Evolutionary conservation across 2,888 invertebrate species (phyloP), one percentile per base, ranked within the genome.

Genomic region (Helicoverpa assulta): DNA sequence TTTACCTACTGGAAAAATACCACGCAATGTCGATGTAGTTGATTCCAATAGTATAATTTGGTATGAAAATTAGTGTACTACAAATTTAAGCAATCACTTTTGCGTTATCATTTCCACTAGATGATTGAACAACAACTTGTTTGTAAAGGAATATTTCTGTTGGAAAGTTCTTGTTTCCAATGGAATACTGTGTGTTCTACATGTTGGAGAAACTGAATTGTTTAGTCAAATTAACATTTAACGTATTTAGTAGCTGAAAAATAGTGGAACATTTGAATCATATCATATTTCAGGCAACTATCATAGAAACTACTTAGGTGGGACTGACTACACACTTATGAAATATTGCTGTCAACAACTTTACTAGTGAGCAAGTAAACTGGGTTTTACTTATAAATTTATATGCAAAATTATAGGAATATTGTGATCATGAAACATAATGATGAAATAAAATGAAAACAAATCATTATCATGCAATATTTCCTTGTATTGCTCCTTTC

Each of bases 1-100:
- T 77, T 76, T 76, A 83, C 78, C 74, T 82, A 78, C 76, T 84
- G 83, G 84, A 79, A 85, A 86, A 86, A 79, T 67, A 82, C 82
- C 79, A 79, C 77, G 50, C 53, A 77, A 63, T 69, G 55, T 71
- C 70, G 73, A 66, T 68, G 33, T 77, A 67, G 56, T 67, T 75
- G 53, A 73, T 71, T 73, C 21, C 66, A 57, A 56, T 75, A 67
- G 21, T 69, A 50, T 58, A 70, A 67, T 70, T 67, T 53, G 7
- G 14, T 70, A 69, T 51, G 56, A 74, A 72, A 73, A 71, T 64
- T 62, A 26, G 58, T 47, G 51, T 58, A 53, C 37, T 66, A 51
- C 16, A 67, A 61, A 40, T 55, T 63, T 76, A 37, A 52, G 63
- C 62, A 77, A 73, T 51, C 55, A 52, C 37, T 37, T 73, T 59